Percentiles rank a stretch among this genome's conserved stretches.
Conservation (phyloP, 2,797 vertebrate species). For the Rhinophrynus dorsalis region DNA sequence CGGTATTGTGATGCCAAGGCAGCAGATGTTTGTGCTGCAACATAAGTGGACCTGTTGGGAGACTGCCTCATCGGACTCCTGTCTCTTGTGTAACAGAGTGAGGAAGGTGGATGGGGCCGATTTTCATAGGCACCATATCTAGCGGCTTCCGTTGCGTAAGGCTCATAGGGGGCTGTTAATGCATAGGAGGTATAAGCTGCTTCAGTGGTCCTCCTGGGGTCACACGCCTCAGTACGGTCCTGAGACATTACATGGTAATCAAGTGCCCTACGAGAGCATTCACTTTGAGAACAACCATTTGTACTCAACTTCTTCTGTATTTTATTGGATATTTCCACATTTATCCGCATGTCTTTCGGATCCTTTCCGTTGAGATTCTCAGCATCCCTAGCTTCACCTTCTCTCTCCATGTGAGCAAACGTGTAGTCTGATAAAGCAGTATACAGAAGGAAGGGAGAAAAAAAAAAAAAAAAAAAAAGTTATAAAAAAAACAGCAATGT, state of each 20-base stretch:
- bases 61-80: conserved; percentile 72
- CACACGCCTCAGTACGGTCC: conserved; percentile 52
- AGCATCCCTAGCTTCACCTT: conserved; percentile 93
- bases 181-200: conserved; percentile 58
- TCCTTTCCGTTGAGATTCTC: conserved; percentile 94
- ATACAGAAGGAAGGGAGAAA: conserved; percentile 73
- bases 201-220: conserved; percentile 50
- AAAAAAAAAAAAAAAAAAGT: too few relatives aligned
- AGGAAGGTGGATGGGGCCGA: conserved; percentile 66
- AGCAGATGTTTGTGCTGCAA: conserved; percentile 61
- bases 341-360: conserved; percentile 91
- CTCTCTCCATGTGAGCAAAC: conserved; percentile 98
- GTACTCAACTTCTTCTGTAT: conserved; percentile 66
- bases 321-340: conserved; percentile 91
- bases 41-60: conserved; percentile 68
- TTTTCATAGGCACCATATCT: conserved; percentile 61
- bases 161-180: conserved; percentile 65
- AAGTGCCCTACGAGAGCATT: conserved; percentile 67
- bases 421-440: conserved; percentile 88
- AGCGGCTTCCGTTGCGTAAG: conserved; percentile 54
- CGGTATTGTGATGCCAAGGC: conserved; percentile 74
- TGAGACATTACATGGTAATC: conserved; percentile 58
- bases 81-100: conserved; percentile 79
- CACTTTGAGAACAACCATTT: conserved; percentile 56
- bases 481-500: too few relatives aligned